phyloP scores from a whole-genome alignment of 2,797 vertebrate genomes.

The Sebastes umbrosus region DNA sequence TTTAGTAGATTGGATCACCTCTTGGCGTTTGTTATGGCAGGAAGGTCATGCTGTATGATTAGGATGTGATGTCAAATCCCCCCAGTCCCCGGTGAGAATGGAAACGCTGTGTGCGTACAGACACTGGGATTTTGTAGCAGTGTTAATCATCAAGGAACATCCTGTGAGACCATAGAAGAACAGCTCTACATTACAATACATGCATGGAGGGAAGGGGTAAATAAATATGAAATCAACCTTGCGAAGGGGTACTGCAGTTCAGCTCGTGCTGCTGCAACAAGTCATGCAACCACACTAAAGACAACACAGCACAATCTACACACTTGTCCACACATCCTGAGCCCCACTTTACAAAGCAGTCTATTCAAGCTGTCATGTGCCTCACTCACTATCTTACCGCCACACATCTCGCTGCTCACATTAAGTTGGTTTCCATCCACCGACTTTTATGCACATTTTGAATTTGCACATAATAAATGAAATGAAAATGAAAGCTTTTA shows the following conservation, averaged over 20 bases:
- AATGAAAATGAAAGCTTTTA: conserved; percentile 59
- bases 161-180: background rate
- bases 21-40: background rate
- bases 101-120: background rate
- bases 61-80: background rate
- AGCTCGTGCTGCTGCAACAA: background rate
- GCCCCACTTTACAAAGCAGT: background rate
- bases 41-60: conserved; percentile 14
- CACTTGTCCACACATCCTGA: background rate
- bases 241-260: too few relatives aligned
- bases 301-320: background rate
- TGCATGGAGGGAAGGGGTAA: background rate
- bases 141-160: conserved; percentile 18
- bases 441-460: conserved; percentile 30
- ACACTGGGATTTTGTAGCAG: background rate
- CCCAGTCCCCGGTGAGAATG: background rate
- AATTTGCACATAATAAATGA: conserved; percentile 49
- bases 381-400: background rate
- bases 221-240: background rate
- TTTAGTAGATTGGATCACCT: background rate
- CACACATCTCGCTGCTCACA: background rate
- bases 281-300: background rate
- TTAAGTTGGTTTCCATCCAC: conserved; percentile 19
- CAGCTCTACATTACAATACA: background rate
- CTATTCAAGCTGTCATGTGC: background rate